Conservation (phyloP, 2,888 invertebrate species). For the Drosophila fungiperda region DNA sequence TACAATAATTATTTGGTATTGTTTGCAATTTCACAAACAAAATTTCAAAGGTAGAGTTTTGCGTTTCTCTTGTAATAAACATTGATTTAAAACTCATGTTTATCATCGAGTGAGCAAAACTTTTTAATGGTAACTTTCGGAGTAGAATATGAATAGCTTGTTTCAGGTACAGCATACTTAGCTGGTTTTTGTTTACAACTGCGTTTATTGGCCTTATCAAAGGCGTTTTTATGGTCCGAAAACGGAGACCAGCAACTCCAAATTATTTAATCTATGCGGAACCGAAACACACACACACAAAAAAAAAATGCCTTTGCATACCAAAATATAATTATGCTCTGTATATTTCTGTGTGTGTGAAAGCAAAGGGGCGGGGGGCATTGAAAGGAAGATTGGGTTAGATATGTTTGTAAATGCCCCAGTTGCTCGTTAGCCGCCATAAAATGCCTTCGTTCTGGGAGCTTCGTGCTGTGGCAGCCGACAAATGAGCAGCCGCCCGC, state of each 20-base stretch:
- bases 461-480: constrained; percentile 33
- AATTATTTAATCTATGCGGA: constrained; percentile 42
- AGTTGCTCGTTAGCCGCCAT: constrained; percentile 76
- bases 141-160: background rate
- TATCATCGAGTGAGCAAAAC: background rate
- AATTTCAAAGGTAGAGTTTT: background rate
- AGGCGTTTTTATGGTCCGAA: constrained; percentile 27
- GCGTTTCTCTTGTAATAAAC: background rate
- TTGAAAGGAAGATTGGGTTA: constrained; percentile 5
- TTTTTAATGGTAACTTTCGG: background rate
- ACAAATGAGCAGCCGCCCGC: constrained; percentile 68
- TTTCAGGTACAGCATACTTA: background rate
- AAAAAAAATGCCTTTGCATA: constrained; percentile 26
- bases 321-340: constrained; percentile 37
- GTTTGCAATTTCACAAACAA: background rate
- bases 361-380: background rate
- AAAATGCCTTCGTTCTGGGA: constrained; percentile 65
- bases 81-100: background rate
- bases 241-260: constrained; percentile 36
- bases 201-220: constrained; percentile 35
- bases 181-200: constrained; percentile 1
- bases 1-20: background rate
- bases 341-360: background rate
- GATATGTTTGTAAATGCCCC: constrained; percentile 69
- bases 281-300: constrained; percentile 2